Evolutionary conservation across 2,888 invertebrate species (phyloP), one percentile per base, ranked within the genome.

Genomic region (Cerastis rubricosa): DNA sequence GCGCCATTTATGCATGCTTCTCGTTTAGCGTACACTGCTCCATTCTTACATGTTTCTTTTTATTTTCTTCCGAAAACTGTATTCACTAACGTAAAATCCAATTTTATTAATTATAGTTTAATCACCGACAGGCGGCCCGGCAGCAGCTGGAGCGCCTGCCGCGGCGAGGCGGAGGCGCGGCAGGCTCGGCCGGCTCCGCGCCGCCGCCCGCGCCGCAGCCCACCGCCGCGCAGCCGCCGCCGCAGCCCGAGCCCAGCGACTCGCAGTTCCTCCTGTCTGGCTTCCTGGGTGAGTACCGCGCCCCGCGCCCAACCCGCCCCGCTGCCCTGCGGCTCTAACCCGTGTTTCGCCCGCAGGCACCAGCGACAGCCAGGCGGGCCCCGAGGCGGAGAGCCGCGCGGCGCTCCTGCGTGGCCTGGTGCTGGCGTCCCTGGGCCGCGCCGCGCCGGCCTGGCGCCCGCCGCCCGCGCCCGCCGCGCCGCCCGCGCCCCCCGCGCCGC

Each of bases 141-240:
- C 99, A 99, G 96, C 99, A 99, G 95, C 95, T 99, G 92, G 99
- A 99, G 95, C 97, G 99, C 84, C 97, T 99, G 94, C 99, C 99
- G 88, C 97, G 99, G 89, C 97, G 99, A 89, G 97, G 98, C 74
- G 98, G 97, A 69, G 94, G 94, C 64, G 95, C 94, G 68, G 97
- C 97, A 92, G 96, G 97, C 93, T 94, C 97, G 91, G 97, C 97
- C 69, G 63, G 85, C 19, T 68, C 84, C 74, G 88, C 97, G 78
- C 96, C 97, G 93, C 95, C 97, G 93, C 94, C 97, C 93, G 91
- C 91, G 87, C 93, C 92, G 66, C 89, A 88, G 83, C 92, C 92
- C 80, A 90, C 91, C 57, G 88, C 86, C 86, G 96, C 91, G 82
- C 93, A 89, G 95, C 97, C 93, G 92, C 97, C 88, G 90, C 96